Base-by-base conservation (phyloP, 2,113 vertebrate genomes). In the Ceratotherium simum region DNA sequence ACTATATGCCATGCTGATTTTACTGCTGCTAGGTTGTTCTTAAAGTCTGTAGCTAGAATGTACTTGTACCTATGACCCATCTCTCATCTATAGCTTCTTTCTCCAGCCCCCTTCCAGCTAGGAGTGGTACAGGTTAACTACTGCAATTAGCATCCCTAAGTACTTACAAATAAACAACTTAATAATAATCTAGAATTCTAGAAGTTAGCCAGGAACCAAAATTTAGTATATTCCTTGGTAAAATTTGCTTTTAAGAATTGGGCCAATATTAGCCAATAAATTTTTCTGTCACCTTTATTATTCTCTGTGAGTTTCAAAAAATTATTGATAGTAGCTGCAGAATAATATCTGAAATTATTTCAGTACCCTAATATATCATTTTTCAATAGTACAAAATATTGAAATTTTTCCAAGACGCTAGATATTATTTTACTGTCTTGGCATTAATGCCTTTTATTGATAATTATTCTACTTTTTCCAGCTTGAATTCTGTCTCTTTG, bases 221-320 rank as follows among this genome's bases (percentile, higher is more conserved):
- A 31, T 67, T 54, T 82, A 58, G 8, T 31, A 31, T 31, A 56
- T 54, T 82, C 5, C 46, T 73, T 42, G 27, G 16, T 62, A 69
- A 81, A 83, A 90, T 86, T 88, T 80, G 27, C 10, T 33, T 82
- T 64, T n/a, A 95, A 67, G 3, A 73, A 48, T 8, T 62, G 12
- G 20, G 18, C 12, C 4, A 27, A 54, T 79, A 56, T 90, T 48
- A 75, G 12, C 18, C 18, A 54, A 58, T 62, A 48, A 3, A 73
- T 91, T 93, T 91, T 69, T 17, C 9, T 75, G 11, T 84, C 21
- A 36, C 25, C 23, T 96, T 93, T 89, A n/a, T 46, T 89, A n/a
- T 58, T 85, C 79, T 87, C 8, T 5, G 10, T 31, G 20, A 46
- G 14, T 51, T 93, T 80, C 29, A 91, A 90, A 76, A 83, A 91